Evolutionary conservation across 2,888 invertebrate species (phyloP), one percentile per base, ranked within the genome.

Genomic region (Leucozona laternaria): DNA sequence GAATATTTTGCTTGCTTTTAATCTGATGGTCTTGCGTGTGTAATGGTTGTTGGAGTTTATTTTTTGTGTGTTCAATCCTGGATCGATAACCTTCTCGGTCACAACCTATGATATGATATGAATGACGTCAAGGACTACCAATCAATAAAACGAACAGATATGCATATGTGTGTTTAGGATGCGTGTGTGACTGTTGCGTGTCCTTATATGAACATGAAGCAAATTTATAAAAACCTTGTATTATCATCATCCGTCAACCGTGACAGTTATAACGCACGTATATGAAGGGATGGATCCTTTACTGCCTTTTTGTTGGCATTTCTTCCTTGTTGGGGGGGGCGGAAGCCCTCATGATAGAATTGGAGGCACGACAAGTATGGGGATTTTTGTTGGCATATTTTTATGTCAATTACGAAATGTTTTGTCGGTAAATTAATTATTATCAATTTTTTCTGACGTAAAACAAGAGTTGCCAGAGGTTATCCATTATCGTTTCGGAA

Each of bases 11-110:
- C 37, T 64, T 17, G n/a, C 10, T 43, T n/a, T n/a, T 62, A 43
- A 43, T 58, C n/a, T 15, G 13, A 8, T 40, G 13, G 13, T 40
- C 20, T 20, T 20, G 6, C 31, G 20, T 25, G 37, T 31, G 34
- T 66, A 13, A 17, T 45, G 45, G 45, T 48, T 13, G 28, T 48
- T 8, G 15, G 20, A 25, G 28, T 45, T 17, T 31, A 15, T 45
- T 31, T 31, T 45, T 31, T 31, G 25, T 20, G 10, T 43, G 28
- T 11, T 66, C 20, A 17, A 37, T 40, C 20, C 34, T 75, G 62
- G 80, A 85, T 85, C 85, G 80, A 80, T 85, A 80, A 76, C 66
- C 72, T 80, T 68, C 77, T 68, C 58, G 15, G 11, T 58, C 22
- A 31, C 17, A 31, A 64, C 20, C 25, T 53, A 37, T 28, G 25